Evolutionary conservation across 2,888 invertebrate genomes (phyloP), one percentile per base, ranked within the genome.

Genomic region (Amphipoea oculea): DNA sequence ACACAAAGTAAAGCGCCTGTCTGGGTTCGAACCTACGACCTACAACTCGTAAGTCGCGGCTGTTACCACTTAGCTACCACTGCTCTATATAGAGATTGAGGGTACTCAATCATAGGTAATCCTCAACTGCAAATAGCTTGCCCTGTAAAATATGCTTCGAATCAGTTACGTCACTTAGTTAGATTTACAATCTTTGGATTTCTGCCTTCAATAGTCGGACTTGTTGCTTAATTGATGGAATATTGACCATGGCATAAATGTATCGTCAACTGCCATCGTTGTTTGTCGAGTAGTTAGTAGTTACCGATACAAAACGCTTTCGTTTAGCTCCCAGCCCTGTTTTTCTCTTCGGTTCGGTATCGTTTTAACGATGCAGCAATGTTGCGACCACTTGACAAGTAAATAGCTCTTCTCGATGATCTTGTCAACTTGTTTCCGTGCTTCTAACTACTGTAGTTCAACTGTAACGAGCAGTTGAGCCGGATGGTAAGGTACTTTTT

Each of bases 321-420:
- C 70, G 9, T 62, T 71, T n/a, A 57, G 20, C 45, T 60, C 11
- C 54, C 14, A 60, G 14, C 9, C 20, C 7, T 20, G 65, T 79
- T 72, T 60, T 51, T 62, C 23, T 17, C 3, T 6, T 2, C n/a
- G n/a, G 45, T 42, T 63, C 12, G 17, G 29, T 67, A 42, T 63
- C 20, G 29, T 17, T 70, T 36, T 29, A 70, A 66, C 69, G 83
- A 71, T 63, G 78, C 83, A 83, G 83, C 83, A 83, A 48, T 81
- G 81, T 81, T 78, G 71, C 67, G 65, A 76, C 29, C 23, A 40
- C n/a, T 78, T 71, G 70, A 83, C 66, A 67, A 81, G 62, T 72
- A 72, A 81, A 83, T 77, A 40, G 40, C 40, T 71, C 77, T 40
- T 62, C 48, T 23, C 29, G n/a, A 68, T 63, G 62, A 77, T 66